These are phyloP conservation scores for Melieria crassipennis DNA, from an alignment of 2,888 invertebrate genomes.

Conservation along the genomic window DNA sequence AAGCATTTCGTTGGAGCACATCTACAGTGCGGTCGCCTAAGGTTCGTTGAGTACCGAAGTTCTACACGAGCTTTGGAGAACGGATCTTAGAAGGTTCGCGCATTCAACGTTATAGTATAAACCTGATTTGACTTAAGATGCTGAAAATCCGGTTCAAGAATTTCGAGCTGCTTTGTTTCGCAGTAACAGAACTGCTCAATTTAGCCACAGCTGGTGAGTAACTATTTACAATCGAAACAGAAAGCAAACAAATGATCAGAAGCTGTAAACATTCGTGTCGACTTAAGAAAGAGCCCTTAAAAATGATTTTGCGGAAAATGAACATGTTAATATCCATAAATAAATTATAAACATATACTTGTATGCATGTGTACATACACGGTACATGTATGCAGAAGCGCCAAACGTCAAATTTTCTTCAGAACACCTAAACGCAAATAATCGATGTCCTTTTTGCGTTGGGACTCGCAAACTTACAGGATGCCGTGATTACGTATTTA, in stretches of 20 bases:
- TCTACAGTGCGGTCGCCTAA: neutral
- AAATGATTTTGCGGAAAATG: neutral
- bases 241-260: too few relatives aligned
- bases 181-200: slow-evolving; percentile 4
- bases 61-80: too few relatives aligned
- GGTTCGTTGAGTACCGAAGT: neutral
- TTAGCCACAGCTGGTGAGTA: slow-evolving; percentile 15
- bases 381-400: too few relatives aligned
- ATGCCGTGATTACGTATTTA: too few relatives aligned
- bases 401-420: too few relatives aligned
- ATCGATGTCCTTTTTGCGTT: too few relatives aligned
- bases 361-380: too few relatives aligned
- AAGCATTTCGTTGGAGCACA: neutral
- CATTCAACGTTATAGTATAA: neutral
- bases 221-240: neutral
- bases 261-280: neutral
- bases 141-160: slow-evolving; percentile 19
- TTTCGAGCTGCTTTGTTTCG: neutral
- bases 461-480: too few relatives aligned
- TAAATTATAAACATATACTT: too few relatives aligned
- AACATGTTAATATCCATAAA: too few relatives aligned
- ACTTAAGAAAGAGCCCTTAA: neutral
- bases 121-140: neutral
- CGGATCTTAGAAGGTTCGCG: too few relatives aligned
- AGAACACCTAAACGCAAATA: too few relatives aligned